Evolutionary conservation across 53 echinoderm and acorn worm genomes (phyloP).

Genomic region (Astropecten irregularis): DNA sequence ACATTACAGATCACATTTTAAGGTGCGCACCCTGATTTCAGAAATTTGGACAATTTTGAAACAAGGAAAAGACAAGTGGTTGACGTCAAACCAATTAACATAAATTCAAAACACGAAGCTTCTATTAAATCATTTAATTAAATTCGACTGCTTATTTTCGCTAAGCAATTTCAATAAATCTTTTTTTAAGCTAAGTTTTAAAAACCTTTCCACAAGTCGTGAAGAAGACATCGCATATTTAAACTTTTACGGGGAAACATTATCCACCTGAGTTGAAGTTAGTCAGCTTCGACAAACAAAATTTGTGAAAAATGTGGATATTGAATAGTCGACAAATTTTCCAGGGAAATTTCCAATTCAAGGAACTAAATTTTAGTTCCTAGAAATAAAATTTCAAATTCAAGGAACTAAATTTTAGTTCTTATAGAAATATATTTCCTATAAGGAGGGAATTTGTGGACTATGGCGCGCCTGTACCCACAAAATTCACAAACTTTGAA

Average conservation of each 20-base stretch:
- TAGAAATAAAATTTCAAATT: too few relatives aligned
- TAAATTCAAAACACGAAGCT: background rate
- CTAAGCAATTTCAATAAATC: too few relatives aligned
- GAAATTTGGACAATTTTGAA: background rate
- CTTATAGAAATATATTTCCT: too few relatives aligned
- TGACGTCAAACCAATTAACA: conserved; percentile 14
- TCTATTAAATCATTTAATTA: too few relatives aligned
- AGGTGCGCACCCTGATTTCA: conserved; percentile 30
- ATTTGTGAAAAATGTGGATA: background rate
- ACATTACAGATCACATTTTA: background rate
- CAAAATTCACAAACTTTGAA: background rate
- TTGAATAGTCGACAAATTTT: background rate
- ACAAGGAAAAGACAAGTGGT: conserved; percentile 3
- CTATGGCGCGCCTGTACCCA: conserved; percentile 21
- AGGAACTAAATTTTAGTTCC: too few relatives aligned
- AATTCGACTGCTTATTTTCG: background rate
- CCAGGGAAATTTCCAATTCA: too few relatives aligned
- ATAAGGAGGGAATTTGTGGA: background rate
- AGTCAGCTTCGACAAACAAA: background rate
- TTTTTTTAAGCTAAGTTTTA: too few relatives aligned
- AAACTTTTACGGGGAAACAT: too few relatives aligned
- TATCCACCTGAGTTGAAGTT: background rate
- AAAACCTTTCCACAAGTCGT: background rate
- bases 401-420: too few relatives aligned
- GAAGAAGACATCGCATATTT: background rate